Evolutionary conservation across 2,797 vertebrate genomes (phyloP).

Genomic region (Arctocebus calabarensis): DNA sequence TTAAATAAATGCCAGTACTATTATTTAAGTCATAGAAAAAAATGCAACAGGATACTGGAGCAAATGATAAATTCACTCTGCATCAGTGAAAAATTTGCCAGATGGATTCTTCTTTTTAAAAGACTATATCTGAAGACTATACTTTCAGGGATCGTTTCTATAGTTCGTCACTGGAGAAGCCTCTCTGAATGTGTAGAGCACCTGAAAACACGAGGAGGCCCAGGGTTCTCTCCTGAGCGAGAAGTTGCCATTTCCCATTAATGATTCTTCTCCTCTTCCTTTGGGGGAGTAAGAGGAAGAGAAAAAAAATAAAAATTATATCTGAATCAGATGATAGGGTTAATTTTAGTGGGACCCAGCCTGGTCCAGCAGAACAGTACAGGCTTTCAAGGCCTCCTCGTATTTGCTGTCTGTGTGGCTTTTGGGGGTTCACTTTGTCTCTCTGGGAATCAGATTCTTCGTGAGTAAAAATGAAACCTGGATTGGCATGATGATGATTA

Average conservation of each 20-base stretch:
- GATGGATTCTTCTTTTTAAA: not conserved
- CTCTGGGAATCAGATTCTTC: not conserved
- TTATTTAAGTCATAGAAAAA: not conserved
- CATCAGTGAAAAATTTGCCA: conserved; percentile 4
- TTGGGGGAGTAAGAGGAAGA: too few relatives aligned
- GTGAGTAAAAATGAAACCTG: not conserved
- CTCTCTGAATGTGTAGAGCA: too few relatives aligned
- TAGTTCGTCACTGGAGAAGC: too few relatives aligned
- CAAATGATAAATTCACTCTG: not conserved
- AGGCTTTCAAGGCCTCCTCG: not conserved
- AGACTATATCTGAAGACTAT: not conserved
- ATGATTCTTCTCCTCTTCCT: too few relatives aligned
- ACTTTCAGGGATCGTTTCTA: too few relatives aligned
- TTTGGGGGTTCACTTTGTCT: not conserved
- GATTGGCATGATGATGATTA: not conserved
- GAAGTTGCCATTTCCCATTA: too few relatives aligned
- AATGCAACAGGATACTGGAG: not conserved
- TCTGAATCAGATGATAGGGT: not conserved
- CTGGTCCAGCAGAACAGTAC: not conserved
- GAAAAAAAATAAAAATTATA: not conserved
- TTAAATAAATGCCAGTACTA: not conserved
- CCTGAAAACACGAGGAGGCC: too few relatives aligned
- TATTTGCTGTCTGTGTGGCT: not conserved
- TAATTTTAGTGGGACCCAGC: not conserved
- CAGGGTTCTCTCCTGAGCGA: too few relatives aligned